Evolutionary conservation across 2,888 invertebrate species (phyloP).

Genomic region (Agonopterix alstromeriana): DNA sequence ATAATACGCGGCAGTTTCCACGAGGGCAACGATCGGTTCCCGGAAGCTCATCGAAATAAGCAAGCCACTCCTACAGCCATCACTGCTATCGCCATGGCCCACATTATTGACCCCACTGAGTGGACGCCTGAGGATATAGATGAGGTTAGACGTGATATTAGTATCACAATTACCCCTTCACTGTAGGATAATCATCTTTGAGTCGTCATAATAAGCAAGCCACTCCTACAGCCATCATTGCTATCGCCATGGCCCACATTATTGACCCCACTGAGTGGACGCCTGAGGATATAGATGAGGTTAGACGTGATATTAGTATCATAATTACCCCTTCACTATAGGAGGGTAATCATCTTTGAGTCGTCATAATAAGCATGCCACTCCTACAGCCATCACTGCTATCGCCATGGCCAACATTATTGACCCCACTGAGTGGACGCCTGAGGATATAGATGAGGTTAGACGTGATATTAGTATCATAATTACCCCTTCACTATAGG

Average conservation of each 20-base stretch:
- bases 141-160: constrained; percentile 30
- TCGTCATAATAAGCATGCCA: constrained; percentile 13
- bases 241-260: constrained; percentile 37
- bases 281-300: constrained; percentile 51
- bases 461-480: too few relatives aligned
- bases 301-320: constrained; percentile 15
- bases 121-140: constrained; percentile 56
- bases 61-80: constrained; percentile 60
- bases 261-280: constrained; percentile 50
- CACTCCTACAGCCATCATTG: constrained; percentile 49
- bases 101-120: constrained; percentile 37
- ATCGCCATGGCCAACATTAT: constrained; percentile 37
- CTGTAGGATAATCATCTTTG: too few relatives aligned
- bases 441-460: constrained; percentile 55
- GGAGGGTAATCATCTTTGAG: too few relatives aligned
- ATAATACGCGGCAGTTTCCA: constrained; percentile 55
- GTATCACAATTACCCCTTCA: too few relatives aligned
- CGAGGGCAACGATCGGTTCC: constrained; percentile 52
- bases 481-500: too few relatives aligned
- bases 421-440: constrained; percentile 47
- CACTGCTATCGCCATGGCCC: constrained; percentile 55
- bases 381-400: constrained; percentile 51
- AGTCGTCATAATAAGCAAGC: constrained; percentile 9
- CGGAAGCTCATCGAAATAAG: constrained; percentile 49
- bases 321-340: too few relatives aligned